A percentile compares a stretch with the other conserved stretches of the same genome.
phyloP scores from a whole-genome alignment of 2,888 invertebrate species.

The Rosalia funebris region DNA sequence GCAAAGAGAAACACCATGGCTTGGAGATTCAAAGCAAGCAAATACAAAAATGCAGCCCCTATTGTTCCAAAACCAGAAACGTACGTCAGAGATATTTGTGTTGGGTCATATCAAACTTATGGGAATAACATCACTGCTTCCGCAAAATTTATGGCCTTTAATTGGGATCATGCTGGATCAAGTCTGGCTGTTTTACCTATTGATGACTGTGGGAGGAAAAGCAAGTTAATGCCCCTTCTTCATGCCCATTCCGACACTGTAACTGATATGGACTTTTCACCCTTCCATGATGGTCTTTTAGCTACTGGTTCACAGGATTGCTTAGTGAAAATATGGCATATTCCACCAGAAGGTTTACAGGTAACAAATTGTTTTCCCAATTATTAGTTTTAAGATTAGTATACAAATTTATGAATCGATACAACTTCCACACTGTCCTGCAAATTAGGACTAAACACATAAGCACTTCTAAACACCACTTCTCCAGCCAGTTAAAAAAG shows the following conservation, averaged over 20 bases:
- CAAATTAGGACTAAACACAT: no score
- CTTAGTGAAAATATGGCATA: slow-evolving; percentile 89
- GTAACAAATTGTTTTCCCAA: slow-evolving; percentile 32
- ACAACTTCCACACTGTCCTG: no score
- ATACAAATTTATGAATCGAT: no score
- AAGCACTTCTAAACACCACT: no score
- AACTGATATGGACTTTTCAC: slow-evolving; percentile 94
- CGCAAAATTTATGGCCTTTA: slow-evolving; percentile 93
- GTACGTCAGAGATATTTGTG: slow-evolving; percentile 85
- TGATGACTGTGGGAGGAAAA: slow-evolving; percentile 88
- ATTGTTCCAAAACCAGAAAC: slow-evolving; percentile 95
- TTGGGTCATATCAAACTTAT: slow-evolving; percentile 93
- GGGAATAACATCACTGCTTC: slow-evolving; percentile 96
- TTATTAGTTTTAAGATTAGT: no score
- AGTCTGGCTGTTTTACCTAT: slow-evolving; percentile 89
- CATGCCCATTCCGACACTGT: slow-evolving; percentile 91
- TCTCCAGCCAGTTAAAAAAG: no score
- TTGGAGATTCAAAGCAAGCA: slow-evolving; percentile 97
- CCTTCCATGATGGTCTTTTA: slow-evolving; percentile 92
- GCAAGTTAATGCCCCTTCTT: slow-evolving; percentile 86
- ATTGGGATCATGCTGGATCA: slow-evolving; percentile 92
- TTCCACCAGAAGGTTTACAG: slow-evolving; percentile 80
- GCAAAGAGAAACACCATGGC: slow-evolving; percentile 70
- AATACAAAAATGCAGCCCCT: slow-evolving; percentile 97
- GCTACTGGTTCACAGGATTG: slow-evolving; percentile 92